Percentiles rank a stretch among this genome's conserved stretches.
Evolutionary conservation across 2,797 vertebrate species (phyloP).

Genomic region (Rhinophrynus dorsalis): DNA sequence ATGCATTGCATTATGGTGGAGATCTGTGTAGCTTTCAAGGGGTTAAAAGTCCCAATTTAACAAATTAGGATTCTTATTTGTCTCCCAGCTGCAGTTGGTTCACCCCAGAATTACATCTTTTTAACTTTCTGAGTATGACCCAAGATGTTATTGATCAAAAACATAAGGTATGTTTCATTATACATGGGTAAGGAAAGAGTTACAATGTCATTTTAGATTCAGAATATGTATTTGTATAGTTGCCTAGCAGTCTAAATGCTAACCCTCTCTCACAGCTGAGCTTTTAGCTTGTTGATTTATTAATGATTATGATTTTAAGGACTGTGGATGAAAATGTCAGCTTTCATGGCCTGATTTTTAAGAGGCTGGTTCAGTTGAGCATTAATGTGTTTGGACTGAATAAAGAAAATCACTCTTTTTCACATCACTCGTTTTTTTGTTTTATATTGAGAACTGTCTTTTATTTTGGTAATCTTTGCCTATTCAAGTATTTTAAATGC

Average conservation of each 20-base stretch:
- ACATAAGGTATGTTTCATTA: no score
- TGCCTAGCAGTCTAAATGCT: slow-evolving; percentile 12
- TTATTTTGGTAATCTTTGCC: not conserved
- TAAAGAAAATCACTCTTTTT: not conserved
- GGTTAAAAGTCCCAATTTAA: no score
- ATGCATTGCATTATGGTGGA: no score
- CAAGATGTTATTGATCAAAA: no score
- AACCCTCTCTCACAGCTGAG: slow-evolving; percentile 2
- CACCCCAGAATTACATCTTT: no score
- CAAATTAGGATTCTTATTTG: no score
- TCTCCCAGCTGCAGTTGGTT: no score
- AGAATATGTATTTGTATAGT: slow-evolving; percentile 18
- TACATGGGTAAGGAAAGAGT: not conserved
- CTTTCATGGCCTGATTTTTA: slow-evolving; percentile 45
- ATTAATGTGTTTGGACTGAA: slow-evolving; percentile 26
- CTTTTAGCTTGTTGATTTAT: slow-evolving; percentile 44
- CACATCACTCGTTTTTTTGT: not conserved
- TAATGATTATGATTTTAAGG: slow-evolving; percentile 44
- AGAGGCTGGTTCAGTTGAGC: slow-evolving; percentile 30
- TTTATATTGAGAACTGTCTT: not conserved
- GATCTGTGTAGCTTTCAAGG: no score
- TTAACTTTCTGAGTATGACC: no score
- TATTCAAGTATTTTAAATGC: no score
- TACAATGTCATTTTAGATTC: slow-evolving; percentile 15
- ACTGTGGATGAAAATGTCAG: slow-evolving; percentile 34